These are phyloP conservation scores for Hydropsyche tenuis DNA, from an alignment of 1,140 invertebrate species.

Conservation along the genomic window DNA sequence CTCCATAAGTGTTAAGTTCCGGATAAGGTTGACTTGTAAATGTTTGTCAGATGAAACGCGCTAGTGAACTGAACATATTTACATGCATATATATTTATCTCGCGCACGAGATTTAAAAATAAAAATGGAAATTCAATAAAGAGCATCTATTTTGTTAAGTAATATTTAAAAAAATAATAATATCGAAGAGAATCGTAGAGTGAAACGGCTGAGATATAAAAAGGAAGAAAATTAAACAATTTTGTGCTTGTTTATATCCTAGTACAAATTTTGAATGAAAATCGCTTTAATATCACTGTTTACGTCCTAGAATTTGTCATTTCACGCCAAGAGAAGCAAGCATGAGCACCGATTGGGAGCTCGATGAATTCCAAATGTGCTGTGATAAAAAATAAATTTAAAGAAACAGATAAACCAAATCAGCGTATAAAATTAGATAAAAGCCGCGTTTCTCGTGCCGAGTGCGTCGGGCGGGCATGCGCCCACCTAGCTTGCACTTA, in stretches of 20 bases:
- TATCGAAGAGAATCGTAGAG: slow-evolving; percentile 48
- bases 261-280: slow-evolving; percentile 51
- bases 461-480: slow-evolving; percentile 31
- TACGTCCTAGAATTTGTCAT: slow-evolving; percentile 51
- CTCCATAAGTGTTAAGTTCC: slow-evolving; percentile 49
- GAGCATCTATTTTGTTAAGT: slow-evolving; percentile 62
- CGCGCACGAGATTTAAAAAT: slow-evolving; percentile 23
- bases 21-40: slow-evolving; percentile 46
- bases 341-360: slow-evolving; percentile 31
- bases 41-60: slow-evolving; percentile 44
- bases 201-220: slow-evolving; percentile 46
- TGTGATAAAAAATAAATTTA: slow-evolving; percentile 65
- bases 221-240: slow-evolving; percentile 36
- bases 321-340: slow-evolving; percentile 43
- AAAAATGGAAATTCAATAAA: slow-evolving; percentile 53
- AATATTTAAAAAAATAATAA: slow-evolving; percentile 46
- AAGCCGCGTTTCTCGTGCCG: slow-evolving; percentile 63
- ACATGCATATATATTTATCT: slow-evolving; percentile 21
- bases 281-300: slow-evolving; percentile 50
- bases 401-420: slow-evolving; percentile 57
- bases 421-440: slow-evolving; percentile 64
- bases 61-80: slow-evolving; percentile 52
- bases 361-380: slow-evolving; percentile 72
- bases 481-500: slow-evolving; percentile 10
- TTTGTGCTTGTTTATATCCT: slow-evolving; percentile 49